Conservation (phyloP, 2,797 vertebrate species). For the Sebastiscus albofasciatus region DNA sequence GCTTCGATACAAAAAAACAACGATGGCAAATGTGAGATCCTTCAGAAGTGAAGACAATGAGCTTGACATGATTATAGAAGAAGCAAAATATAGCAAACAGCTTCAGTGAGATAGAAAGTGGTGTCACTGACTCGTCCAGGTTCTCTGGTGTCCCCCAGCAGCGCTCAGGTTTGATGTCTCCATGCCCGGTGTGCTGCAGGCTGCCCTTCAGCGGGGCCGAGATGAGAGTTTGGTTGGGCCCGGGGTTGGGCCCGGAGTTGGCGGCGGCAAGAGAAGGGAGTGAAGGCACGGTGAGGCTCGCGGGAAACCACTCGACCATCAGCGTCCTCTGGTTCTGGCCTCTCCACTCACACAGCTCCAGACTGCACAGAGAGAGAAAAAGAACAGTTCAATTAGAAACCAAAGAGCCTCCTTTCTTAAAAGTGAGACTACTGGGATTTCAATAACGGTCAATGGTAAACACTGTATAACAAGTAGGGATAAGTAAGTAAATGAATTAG, state of each 20-base stretch:
- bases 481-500: no score
- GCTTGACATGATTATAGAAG: background rate
- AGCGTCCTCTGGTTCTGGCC: slow-evolving; percentile 90
- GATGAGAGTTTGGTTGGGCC: slow-evolving; percentile 54
- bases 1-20: background rate
- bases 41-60: background rate
- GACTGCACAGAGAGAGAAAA: slow-evolving; percentile 64
- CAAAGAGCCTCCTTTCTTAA: background rate
- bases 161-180: slow-evolving; percentile 71
- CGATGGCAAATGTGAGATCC: background rate
- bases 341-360: slow-evolving; percentile 86
- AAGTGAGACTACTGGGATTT: background rate
- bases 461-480: background rate
- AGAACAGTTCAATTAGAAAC: background rate
- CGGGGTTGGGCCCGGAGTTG: background rate
- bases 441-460: background rate
- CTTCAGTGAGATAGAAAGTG: background rate
- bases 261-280: slow-evolving; percentile 8
- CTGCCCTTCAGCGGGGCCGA: slow-evolving; percentile 80
- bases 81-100: background rate
- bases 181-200: slow-evolving; percentile 78
- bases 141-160: slow-evolving; percentile 74
- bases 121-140: slow-evolving; percentile 77
- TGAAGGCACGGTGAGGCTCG: slow-evolving; percentile 58
- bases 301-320: slow-evolving; percentile 84